A percentile compares a stretch with the other conserved stretches of the same genome.
Evolutionary conservation across 2,113 vertebrate species (phyloP).

Genomic region (Toxostoma redivivum): DNA sequence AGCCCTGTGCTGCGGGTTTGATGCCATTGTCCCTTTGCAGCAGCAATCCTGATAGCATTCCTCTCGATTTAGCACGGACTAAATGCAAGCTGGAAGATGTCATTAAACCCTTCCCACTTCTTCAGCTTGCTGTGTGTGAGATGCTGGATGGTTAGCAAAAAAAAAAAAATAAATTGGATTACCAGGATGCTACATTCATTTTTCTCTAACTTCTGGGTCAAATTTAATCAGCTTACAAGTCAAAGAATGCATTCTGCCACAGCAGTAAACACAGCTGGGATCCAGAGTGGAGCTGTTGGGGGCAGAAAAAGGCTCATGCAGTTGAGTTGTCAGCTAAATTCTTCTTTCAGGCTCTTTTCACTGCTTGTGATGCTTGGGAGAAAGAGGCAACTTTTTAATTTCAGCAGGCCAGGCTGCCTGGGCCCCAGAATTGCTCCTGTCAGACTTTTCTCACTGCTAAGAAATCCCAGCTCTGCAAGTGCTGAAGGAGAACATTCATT

Average conservation of each 20-base stretch:
- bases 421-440: neutral
- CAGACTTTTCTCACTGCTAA: neutral
- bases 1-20: neutral
- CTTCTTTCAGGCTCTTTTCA: neutral
- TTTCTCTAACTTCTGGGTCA: conserved; percentile 18
- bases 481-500: conserved; percentile 11
- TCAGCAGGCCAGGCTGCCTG: neutral
- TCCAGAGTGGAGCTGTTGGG: neutral
- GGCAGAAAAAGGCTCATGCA: neutral
- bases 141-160: neutral
- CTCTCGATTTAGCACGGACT: neutral
- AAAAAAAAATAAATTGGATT: neutral
- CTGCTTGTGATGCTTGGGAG: neutral
- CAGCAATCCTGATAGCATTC: neutral
- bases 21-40: neutral
- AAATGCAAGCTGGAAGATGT: neutral
- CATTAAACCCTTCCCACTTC: neutral
- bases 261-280: conserved; percentile 8
- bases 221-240: conserved; percentile 28
- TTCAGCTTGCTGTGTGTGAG: neutral
- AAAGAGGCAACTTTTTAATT: neutral
- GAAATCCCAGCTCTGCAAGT: neutral
- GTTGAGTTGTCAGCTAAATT: conserved; percentile 8
- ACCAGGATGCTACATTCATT: neutral
- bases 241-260: conserved; percentile 2